Evolutionary conservation across 2,888 invertebrate species (phyloP), one percentile per base, ranked within the genome.

Genomic region (Mycalesis mineus): DNA sequence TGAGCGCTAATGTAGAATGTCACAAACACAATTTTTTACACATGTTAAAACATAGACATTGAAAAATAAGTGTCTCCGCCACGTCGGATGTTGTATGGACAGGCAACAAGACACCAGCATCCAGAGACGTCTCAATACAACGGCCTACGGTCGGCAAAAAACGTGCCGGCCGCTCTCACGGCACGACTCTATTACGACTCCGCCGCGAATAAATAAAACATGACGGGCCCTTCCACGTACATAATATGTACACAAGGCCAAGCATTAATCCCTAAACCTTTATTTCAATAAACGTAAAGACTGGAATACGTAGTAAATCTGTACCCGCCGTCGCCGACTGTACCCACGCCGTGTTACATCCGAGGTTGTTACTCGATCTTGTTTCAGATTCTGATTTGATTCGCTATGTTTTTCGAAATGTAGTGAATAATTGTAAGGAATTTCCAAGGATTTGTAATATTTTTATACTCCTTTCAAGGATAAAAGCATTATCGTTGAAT

Each of bases 121-220:
- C 86, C 81, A 79, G 65, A 74, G 87, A 89, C 88, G 84, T 86
- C 88, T 89, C 88, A 88, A 88, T 88, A 87, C 84, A 73, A 78
- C 69, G 75, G 72, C 69, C 69, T 78, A 75, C 79, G 72, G 80
- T 77, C 77, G 78, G 83, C 84, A 88, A 88, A 89, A 89, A 89
- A 89, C 84, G 78, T 75, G 76, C 79, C 80, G 80, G 78, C 76
- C 81, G 84, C 78, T 87, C 89, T 84, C 88, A 88, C 85, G 83
- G 81, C 84, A 86, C 88, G 86, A 86, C 89, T 88, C 88, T 89
- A 89, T 89, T 88, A 88, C 86, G 73, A 82, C 82, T 82, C 80
- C 76, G 78, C 80, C 74, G 83, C 82, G 78, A 82, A 89, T 89
- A 89, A 88, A 89, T 89, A 89, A 89, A 88, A 89, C 89, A 89